These are phyloP conservation scores for Craterocephalus amniculus DNA, from an alignment of 2,797 vertebrate genomes.

Conservation along the genomic window DNA sequence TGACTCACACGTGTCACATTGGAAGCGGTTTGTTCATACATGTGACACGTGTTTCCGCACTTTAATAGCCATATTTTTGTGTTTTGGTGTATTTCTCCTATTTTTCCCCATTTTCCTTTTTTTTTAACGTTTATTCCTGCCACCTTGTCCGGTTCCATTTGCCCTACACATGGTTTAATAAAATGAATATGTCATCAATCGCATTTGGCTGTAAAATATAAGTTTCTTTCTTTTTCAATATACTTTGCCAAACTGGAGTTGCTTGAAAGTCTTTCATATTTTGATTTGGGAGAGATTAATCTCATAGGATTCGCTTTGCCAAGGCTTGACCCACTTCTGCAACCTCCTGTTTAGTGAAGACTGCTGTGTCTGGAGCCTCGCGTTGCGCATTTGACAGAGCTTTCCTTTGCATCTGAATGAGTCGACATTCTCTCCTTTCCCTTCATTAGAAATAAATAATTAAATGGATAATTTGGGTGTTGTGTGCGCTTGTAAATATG, in stretches of 20 bases:
- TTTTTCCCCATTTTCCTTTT: too few species aligned
- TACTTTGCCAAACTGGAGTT: neutral
- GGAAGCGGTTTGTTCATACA: neutral
- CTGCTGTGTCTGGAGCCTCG: conserved; percentile 61
- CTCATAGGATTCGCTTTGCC: conserved; percentile 61
- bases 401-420: conserved; percentile 18
- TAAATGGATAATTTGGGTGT: neutral
- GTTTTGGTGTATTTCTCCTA: neutral
- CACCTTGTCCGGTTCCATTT: conserved; percentile 7
- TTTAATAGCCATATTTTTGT: neutral
- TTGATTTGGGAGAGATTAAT: conserved; percentile 21
- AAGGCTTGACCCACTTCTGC: conserved; percentile 80
- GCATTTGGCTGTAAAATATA: neutral
- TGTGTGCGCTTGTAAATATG: conserved; percentile 2
- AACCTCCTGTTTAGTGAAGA: conserved; percentile 47
- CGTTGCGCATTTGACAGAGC: conserved; percentile 58
- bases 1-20: neutral
- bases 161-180: conserved; percentile 11
- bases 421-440: neutral
- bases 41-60: neutral
- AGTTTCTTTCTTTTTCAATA: neutral
- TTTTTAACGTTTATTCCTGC: neutral
- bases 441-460: neutral
- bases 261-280: neutral
- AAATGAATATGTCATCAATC: neutral